Evolutionary conservation across 2,888 invertebrate species (phyloP).

Genomic region (Blastobasis lacticolella): DNA sequence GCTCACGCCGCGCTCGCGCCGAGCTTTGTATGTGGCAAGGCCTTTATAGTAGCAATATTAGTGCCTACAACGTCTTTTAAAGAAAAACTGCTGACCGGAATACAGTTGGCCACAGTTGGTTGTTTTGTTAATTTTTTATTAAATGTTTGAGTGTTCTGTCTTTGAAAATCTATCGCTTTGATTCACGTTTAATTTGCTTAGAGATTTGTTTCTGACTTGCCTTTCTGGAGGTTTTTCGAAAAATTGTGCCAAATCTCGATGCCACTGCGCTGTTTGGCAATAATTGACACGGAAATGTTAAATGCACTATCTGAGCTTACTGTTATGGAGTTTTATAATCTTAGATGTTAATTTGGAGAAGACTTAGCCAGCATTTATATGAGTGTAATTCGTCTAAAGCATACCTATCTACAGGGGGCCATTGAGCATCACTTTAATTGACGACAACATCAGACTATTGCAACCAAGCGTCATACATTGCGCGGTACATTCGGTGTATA

Average conservation of each 20-base stretch:
- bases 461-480: too few relatives aligned
- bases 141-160: conserved; percentile 62
- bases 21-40: too few relatives aligned
- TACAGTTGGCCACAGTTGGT: conserved; percentile 43
- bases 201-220: conserved; percentile 28
- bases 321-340: conserved; percentile 14
- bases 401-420: background rate
- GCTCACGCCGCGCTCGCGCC: too few relatives aligned
- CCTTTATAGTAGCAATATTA: conserved; percentile 73
- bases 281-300: conserved; percentile 25
- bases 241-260: conserved; percentile 58
- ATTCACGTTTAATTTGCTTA: conserved; percentile 34
- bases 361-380: conserved; percentile 37
- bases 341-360: conserved; percentile 21
- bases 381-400: background rate
- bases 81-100: conserved; percentile 47
- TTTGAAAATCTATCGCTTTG: conserved; percentile 31
- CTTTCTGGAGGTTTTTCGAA: conserved; percentile 25
- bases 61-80: conserved; percentile 69
- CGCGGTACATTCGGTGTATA: too few relatives aligned
- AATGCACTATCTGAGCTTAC: conserved; percentile 14
- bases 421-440: background rate
- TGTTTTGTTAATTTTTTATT: conserved; percentile 58
- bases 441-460: too few relatives aligned
- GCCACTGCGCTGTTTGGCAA: conserved; percentile 44